Conservation (phyloP, 2,888 invertebrate genomes). For the Tinea pellionella region DNA sequence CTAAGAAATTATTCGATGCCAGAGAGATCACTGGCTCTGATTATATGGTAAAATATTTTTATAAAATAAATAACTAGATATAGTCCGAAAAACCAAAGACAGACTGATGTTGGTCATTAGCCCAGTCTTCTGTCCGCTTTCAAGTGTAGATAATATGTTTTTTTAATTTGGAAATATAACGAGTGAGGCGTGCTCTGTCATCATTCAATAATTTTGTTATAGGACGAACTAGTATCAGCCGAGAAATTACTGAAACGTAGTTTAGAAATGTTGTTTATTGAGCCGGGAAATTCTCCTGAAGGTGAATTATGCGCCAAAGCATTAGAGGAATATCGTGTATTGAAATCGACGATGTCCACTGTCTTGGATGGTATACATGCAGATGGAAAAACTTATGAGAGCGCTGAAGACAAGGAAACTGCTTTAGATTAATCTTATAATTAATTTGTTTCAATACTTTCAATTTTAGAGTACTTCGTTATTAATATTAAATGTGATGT, state of each 20-base stretch:
- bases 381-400: slow-evolving; percentile 37
- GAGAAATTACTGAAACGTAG: slow-evolving; percentile 72
- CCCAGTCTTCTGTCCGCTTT: no score
- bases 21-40: slow-evolving; percentile 67
- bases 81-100: no score
- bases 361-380: slow-evolving; percentile 42
- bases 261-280: slow-evolving; percentile 75
- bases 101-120: no score
- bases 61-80: no score
- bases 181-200: no score
- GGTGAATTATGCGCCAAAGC: slow-evolving; percentile 76
- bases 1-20: slow-evolving; percentile 71
- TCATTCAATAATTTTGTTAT: slow-evolving; percentile 16
- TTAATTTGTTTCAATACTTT: no score
- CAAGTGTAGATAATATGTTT: no score
- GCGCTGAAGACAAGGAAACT: slow-evolving; percentile 22
- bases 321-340: slow-evolving; percentile 71
- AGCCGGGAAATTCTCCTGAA: slow-evolving; percentile 78
- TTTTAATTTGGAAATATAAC: no score
- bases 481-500: no score
- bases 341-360: slow-evolving; percentile 61
- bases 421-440: no score
- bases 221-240: slow-evolving; percentile 67
- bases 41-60: slow-evolving; percentile 55
- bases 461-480: no score